A percentile compares a stretch with the other conserved stretches of the same genome.
Conservation (phyloP, 2,113 vertebrate species). For the Periophthalmodon schlosseri region DNA sequence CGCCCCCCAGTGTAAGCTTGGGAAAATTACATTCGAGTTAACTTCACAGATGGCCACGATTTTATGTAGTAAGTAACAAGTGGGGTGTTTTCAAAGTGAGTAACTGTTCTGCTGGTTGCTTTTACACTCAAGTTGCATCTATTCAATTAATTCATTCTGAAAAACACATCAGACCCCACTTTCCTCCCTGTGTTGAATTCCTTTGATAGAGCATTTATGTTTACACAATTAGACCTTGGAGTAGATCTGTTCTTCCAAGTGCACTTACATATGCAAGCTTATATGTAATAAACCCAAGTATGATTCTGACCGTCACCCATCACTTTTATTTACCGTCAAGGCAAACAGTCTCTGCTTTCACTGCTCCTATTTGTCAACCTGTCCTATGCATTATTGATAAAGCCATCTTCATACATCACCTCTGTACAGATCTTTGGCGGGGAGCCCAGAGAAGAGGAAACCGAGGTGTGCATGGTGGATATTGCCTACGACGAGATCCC, state of each 20-base stretch:
- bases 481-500: constrained; percentile 96
- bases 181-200: neutral
- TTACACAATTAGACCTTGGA: neutral
- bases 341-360: neutral
- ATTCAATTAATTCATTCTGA: neutral
- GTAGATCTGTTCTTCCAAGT: neutral
- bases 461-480: constrained; percentile 92
- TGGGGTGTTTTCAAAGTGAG: constrained; percentile 5
- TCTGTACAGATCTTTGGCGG: constrained; percentile 89
- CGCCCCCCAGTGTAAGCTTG: constrained; percentile 43
- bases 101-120: constrained; percentile 5
- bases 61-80: constrained; percentile 32
- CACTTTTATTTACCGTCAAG: neutral
- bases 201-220: neutral
- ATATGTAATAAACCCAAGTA: neutral
- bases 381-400: constrained; percentile 30
- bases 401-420: constrained; percentile 1
- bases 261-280: neutral
- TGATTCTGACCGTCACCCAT: neutral
- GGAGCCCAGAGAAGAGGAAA: constrained; percentile 88
- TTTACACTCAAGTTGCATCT: constrained; percentile 17
- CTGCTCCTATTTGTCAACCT: constrained; percentile 13
- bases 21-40: constrained; percentile 18
- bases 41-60: constrained; percentile 25
- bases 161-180: neutral